A percentile compares a stretch with the other conserved stretches of the same genome.
Conservation (phyloP, 2,888 invertebrate species). For the Amphimallon solstitiale region DNA sequence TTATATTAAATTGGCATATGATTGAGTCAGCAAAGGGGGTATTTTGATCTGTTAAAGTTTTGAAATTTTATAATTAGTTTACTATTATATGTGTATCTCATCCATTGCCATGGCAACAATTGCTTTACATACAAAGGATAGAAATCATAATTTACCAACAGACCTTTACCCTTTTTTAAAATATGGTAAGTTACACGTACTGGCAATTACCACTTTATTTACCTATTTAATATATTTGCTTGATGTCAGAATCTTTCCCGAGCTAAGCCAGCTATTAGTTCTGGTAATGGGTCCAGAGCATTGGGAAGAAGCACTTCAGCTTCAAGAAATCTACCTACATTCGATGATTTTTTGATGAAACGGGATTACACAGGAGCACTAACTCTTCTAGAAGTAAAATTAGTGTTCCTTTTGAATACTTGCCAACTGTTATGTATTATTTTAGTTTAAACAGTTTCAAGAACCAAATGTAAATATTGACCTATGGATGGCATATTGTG, state of each 20-base stretch:
- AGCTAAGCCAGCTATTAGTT: conserved; percentile 76
- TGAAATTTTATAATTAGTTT: neutral
- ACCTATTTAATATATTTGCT: too few species aligned
- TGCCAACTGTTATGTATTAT: conserved; percentile 33
- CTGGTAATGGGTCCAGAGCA: conserved; percentile 56
- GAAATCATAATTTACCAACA: neutral
- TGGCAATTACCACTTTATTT: neutral
- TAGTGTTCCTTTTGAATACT: conserved; percentile 1
- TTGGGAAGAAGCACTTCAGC: conserved; percentile 45
- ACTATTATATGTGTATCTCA: neutral
- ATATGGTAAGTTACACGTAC: conserved; percentile 28
- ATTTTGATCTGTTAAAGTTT: too few species aligned
- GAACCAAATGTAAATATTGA: conserved; percentile 68
- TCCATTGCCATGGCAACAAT: conserved; percentile 7
- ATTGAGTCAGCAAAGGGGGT: too few species aligned
- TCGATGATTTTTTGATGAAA: conserved; percentile 89
- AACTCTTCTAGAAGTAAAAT: conserved; percentile 85
- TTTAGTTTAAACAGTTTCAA: conserved; percentile 68
- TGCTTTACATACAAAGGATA: neutral
- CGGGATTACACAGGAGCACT: conserved; percentile 96
- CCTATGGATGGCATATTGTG: conserved; percentile 94
- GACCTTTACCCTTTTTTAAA: neutral
- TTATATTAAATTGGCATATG: too few species aligned
- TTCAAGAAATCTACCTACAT: conserved; percentile 73
- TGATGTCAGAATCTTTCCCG: conserved; percentile 79